These are phyloP conservation scores for Brachionus calyciflorus DNA, from an alignment of 1,140 invertebrate genomes.

Conservation along the genomic window DNA sequence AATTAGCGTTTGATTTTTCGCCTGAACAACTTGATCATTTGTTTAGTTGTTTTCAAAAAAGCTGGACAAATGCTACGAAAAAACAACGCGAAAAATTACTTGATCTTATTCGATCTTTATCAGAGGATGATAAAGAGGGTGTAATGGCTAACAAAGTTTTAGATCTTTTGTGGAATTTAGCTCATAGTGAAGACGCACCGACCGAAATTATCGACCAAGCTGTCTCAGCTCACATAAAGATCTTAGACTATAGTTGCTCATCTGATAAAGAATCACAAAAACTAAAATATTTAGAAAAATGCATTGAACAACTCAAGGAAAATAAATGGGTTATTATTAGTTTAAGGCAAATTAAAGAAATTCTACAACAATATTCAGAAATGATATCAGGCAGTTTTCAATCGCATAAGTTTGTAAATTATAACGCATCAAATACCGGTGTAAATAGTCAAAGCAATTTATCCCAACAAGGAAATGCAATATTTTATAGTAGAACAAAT, in stretches of 20 bases:
- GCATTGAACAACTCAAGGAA: conserved; percentile 86
- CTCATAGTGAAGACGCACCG: conserved; percentile 89
- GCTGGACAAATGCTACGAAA: conserved; percentile 91
- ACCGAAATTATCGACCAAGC: conserved; percentile 97
- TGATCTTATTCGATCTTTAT: conserved; percentile 86
- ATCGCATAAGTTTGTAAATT: background rate
- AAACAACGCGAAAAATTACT: conserved; percentile 91
- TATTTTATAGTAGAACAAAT: conserved; percentile 66
- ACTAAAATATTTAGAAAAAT: conserved; percentile 88
- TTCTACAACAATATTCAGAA: conserved; percentile 77
- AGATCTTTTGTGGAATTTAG: conserved; percentile 91
- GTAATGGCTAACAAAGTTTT: conserved; percentile 96
- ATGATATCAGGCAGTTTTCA: background rate
- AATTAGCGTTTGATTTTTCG: conserved; percentile 95
- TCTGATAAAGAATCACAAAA: conserved; percentile 92
- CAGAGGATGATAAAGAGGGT: conserved; percentile 96
- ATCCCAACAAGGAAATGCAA: background rate
- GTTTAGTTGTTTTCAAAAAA: conserved; percentile 90
- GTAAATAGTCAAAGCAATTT: conserved; percentile 5
- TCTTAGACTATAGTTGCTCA: conserved; percentile 93
- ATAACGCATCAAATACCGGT: background rate
- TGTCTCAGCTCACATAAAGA: conserved; percentile 89
- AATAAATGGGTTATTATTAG: conserved; percentile 88
- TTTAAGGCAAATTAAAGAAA: conserved; percentile 89
- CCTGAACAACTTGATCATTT: conserved; percentile 93